Evolutionary conservation across 2,113 vertebrate species (phyloP), one percentile per base, ranked within the genome.

Genomic region (Andinoacara biseriatus): DNA sequence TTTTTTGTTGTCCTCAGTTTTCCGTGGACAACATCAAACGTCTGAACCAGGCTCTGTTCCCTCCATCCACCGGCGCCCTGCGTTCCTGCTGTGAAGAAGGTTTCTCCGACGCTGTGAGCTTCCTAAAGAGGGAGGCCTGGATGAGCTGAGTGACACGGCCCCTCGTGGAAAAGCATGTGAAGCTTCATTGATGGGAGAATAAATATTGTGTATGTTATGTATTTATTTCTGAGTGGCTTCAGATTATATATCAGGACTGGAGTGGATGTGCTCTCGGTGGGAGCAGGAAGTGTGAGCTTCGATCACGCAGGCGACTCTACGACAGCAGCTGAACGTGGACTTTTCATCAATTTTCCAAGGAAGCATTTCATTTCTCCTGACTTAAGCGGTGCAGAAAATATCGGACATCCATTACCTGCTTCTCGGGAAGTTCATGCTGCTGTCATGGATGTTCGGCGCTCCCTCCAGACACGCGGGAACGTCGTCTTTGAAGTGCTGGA

Each of bases 21-120:
- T 97, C 97, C 5, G 0, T 93, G 84, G 93, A 96, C 31, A 99
- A 98, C 90, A 11, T 98, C 33, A 81, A 93, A 90, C 93, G 97
- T 62, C 93, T 98, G 84, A 95, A 94, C 87, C 95, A 92, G 82
- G 95, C 96, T 72, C 92, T 98, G 24, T 98, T 98, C 90, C 97
- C 98, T 3, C 97, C 97, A 0, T 43, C 92, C 56, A 58, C 78
- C 69, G 20, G 72, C 61, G 86, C 86, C 67, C 96, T 98, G 97
- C 90, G 91, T 2, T 84, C 1, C 0, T 72, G 98, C 1, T 94
- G 95, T 74, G 94, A 92, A 9, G 93, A 94, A n/a, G 98, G 97
- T 5, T 97, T 97, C 75, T 43, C 89, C 0, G 97, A 98, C 2
- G 38, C 97, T 2, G 69, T 97, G 4, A 72, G 9, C 5, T 99